phyloP scores from a whole-genome alignment of 2,888 invertebrate species.

The Lithophane socia region DNA sequence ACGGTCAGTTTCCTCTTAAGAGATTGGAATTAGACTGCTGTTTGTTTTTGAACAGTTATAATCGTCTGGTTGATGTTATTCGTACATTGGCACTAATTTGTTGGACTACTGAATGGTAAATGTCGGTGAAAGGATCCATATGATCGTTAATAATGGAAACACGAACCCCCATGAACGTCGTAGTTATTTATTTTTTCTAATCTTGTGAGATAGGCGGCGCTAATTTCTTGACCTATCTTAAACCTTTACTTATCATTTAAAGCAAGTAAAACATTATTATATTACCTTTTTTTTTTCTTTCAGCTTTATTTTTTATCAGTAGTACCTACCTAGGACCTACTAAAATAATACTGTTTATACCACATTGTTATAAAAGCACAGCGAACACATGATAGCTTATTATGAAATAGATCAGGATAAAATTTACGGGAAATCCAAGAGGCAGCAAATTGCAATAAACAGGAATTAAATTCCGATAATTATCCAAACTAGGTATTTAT shows the following conservation, averaged over 20 bases:
- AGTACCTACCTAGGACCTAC: too few species aligned
- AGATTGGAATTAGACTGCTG: constrained; percentile 31
- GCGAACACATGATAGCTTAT: too few species aligned
- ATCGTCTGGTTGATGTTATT: constrained; percentile 33
- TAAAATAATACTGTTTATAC: not conserved
- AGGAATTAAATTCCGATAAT: constrained; percentile 28
- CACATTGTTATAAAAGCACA: not conserved
- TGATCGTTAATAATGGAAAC: constrained; percentile 14
- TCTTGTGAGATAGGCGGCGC: constrained; percentile 3
- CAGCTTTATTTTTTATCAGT: too few species aligned
- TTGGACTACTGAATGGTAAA: constrained; percentile 26
- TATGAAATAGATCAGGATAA: constrained; percentile 5
- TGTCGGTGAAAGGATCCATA: not conserved
- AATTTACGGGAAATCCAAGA: constrained; percentile 6
- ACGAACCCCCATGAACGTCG: not conserved
- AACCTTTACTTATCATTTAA: not conserved
- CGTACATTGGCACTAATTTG: constrained; percentile 41
- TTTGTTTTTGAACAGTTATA: constrained; percentile 51
- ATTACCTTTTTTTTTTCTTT: too few species aligned
- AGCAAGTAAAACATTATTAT: not conserved
- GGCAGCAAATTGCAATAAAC: constrained; percentile 3
- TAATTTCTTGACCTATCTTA: constrained; percentile 2
- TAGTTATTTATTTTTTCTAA: constrained; percentile 12
- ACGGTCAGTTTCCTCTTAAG: constrained; percentile 55
- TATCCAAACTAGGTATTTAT: constrained; percentile 7